These are phyloP conservation scores for Drosophila sechellia DNA, from an alignment of 1,140 invertebrate genomes.

Conservation along the genomic window DNA sequence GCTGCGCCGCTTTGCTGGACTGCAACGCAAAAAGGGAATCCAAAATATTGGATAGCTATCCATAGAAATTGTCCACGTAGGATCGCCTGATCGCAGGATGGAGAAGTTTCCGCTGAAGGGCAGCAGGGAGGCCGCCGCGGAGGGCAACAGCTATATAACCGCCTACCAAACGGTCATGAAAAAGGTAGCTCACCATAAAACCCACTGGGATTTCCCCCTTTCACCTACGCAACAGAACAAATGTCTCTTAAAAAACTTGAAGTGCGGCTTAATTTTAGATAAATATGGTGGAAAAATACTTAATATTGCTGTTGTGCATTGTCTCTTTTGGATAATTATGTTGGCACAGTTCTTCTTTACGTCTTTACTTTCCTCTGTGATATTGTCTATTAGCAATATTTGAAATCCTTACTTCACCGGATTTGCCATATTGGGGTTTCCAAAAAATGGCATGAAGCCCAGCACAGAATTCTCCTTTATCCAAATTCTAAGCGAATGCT, in stretches of 20 bases:
- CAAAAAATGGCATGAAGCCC: no score
- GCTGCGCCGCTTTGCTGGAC: constrained; percentile 35
- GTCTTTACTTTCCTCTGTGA: no score
- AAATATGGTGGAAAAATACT: not conserved
- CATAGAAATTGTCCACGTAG: not conserved
- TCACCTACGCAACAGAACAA: constrained; percentile 19
- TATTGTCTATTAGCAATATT: no score
- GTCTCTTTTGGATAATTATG: no score
- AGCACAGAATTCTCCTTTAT: no score
- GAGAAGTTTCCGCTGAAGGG: constrained; percentile 86
- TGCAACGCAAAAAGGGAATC: constrained; percentile 64
- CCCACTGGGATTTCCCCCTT: constrained; percentile 25
- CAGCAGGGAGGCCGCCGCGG: constrained; percentile 78
- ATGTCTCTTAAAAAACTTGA: not conserved
- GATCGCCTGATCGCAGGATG: constrained; percentile 66
- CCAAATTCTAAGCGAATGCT: no score
- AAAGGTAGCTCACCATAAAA: constrained; percentile 83
- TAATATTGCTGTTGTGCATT: no score
- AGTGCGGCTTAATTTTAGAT: not conserved
- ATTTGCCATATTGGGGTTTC: no score
- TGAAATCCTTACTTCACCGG: no score
- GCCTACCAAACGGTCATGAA: constrained; percentile 86
- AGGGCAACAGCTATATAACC: constrained; percentile 84
- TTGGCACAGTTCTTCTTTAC: no score
- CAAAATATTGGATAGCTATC: constrained; percentile 9